Evolutionary conservation across 2,113 vertebrate species (phyloP).

Genomic region (Triplophysa dalaica): DNA sequence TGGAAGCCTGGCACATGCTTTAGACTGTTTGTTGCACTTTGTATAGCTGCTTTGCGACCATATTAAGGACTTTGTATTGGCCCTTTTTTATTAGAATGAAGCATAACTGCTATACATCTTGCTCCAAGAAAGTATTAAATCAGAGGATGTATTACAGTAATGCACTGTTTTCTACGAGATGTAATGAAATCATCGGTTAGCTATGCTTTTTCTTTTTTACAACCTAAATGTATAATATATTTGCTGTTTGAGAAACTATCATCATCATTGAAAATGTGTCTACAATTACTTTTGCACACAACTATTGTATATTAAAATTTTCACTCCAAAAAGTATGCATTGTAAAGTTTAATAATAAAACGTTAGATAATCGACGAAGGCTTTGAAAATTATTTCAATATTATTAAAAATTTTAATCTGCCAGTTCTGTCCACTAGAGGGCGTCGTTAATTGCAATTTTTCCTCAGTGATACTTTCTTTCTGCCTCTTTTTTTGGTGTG

Average conservation of each 20-base stretch:
- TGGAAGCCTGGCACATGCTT: not conserved
- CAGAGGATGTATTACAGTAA: constrained; percentile 7
- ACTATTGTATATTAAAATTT: constrained; percentile 41
- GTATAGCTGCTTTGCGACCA: not conserved
- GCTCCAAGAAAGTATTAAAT: constrained; percentile 14
- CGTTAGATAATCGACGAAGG: not conserved
- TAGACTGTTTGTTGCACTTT: constrained; percentile 13
- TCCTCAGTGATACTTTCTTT: not conserved
- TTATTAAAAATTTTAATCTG: not conserved
- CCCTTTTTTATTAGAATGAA: constrained; percentile 19
- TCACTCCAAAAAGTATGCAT: constrained; percentile 46
- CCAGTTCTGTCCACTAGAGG: constrained; percentile 59
- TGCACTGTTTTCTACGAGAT: constrained; percentile 43
- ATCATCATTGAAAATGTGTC: not conserved
- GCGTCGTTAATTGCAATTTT: constrained; percentile 42
- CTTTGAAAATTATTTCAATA: not conserved
- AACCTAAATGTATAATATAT: constrained; percentile 14
- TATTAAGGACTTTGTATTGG: constrained; percentile 3
- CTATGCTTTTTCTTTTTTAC: constrained; percentile 33
- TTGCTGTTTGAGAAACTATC: constrained; percentile 4
- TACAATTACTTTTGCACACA: constrained; percentile 44
- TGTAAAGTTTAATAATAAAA: constrained; percentile 41
- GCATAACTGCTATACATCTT: not conserved
- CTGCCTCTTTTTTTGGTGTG: not conserved
- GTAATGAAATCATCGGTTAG: constrained; percentile 36